Evolutionary conservation across 2,888 invertebrate species (phyloP).

Genomic region (Caenorhabditis macrosperma): DNA sequence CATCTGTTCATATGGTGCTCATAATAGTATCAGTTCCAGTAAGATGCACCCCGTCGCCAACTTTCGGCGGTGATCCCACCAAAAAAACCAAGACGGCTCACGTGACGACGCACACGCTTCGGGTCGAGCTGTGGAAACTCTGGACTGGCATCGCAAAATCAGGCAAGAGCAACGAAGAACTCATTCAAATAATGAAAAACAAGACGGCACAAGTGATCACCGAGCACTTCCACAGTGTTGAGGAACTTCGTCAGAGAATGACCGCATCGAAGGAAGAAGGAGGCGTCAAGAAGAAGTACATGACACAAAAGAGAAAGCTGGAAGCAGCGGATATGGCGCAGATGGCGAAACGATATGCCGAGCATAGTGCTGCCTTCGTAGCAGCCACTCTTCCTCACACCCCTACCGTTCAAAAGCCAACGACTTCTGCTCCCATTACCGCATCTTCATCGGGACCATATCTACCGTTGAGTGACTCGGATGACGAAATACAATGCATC

Average conservation of each 20-base stretch:
- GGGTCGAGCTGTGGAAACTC: conserved; percentile 40
- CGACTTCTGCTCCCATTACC: background rate
- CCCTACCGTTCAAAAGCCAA: background rate
- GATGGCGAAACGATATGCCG: background rate
- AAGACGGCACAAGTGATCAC: conserved; percentile 15
- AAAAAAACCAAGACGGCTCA: background rate
- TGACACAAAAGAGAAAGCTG: conserved; percentile 12
- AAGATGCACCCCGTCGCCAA: conserved; percentile 48
- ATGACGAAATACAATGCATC: conserved; percentile 41
- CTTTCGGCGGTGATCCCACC: background rate
- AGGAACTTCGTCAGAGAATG: background rate
- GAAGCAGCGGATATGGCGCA: background rate
- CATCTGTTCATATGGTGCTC: too few relatives aligned
- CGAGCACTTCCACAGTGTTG: conserved; percentile 12
- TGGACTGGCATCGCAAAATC: conserved; percentile 11
- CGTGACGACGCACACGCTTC: background rate
- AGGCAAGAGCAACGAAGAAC: conserved; percentile 19
- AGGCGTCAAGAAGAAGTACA: conserved; percentile 11
- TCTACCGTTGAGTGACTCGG: conserved; percentile 21
- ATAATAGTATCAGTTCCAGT: conserved; percentile 13
- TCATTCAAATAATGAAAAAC: conserved; percentile 19
- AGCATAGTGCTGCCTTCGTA: background rate
- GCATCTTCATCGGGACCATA: conserved; percentile 1
- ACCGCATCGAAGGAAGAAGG: background rate
- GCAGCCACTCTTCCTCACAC: background rate